Conservation (phyloP, 2,888 invertebrate species). For the Orchesella flavescens region DNA sequence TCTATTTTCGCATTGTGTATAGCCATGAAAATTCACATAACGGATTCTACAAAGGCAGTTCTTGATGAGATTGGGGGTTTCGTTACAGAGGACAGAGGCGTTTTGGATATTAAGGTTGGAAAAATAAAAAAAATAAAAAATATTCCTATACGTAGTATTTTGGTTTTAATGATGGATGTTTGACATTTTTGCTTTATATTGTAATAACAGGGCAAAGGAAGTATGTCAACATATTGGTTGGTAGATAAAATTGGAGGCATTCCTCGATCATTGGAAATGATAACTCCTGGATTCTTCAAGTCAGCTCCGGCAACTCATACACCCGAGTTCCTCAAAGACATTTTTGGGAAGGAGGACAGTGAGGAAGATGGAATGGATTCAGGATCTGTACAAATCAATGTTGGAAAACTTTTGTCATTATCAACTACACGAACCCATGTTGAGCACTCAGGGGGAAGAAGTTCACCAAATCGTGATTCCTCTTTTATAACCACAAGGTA, state of each 20-base stretch:
- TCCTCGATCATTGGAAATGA: slow-evolving; percentile 75
- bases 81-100: slow-evolving; percentile 71
- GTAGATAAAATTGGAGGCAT: slow-evolving; percentile 74
- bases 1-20: slow-evolving; percentile 63
- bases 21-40: slow-evolving; percentile 80
- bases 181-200: neutral
- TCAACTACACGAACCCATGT: too few species aligned
- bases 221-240: slow-evolving; percentile 78
- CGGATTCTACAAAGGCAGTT: slow-evolving; percentile 77
- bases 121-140: neutral
- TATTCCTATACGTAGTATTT: neutral
- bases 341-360: slow-evolving; percentile 65
- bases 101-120: slow-evolving; percentile 70
- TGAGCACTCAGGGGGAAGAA: neutral
- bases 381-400: slow-evolving; percentile 33
- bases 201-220: slow-evolving; percentile 77
- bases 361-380: slow-evolving; percentile 44
- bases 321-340: slow-evolving; percentile 68
- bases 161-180: neutral
- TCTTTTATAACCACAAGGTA: slow-evolving; percentile 42
- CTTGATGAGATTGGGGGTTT: slow-evolving; percentile 76
- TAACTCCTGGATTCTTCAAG: slow-evolving; percentile 72
- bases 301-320: slow-evolving; percentile 8
- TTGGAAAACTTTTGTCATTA: slow-evolving; percentile 12
- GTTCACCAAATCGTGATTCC: neutral